Evolutionary conservation across 2,797 vertebrate species (phyloP), one percentile per base, ranked within the genome.

Genomic region (Spinibarbus caldwelli): DNA sequence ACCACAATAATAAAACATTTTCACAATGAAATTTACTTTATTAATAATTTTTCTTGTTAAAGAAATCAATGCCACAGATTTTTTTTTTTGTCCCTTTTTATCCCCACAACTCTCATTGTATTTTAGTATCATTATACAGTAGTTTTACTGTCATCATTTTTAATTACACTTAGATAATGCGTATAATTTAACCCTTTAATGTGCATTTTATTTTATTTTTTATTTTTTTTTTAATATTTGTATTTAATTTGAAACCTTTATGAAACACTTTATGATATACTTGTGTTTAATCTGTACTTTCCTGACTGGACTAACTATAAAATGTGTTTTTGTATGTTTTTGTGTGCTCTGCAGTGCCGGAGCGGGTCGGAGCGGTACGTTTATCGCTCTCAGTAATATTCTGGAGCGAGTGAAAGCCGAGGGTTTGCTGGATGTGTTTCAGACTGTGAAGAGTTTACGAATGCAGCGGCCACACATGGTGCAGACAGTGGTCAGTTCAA

Each of bases 401-500:
- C 93, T 99, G 94, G 98, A 99, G 66, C 90, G 98, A 77, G 98
- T 99, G 81, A 99, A 99, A 93, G 98, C 98, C 0, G 98, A 99
- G 91, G 98, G 98, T 62, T 96, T 99, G 84, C 91, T 99, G 78
- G 98, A 99, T 8, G 98, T 99, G 59, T 99, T 99, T 94, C 98
- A 99, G 89, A 98, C 98, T 83, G 97, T 99, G 92, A 99, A 99
- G 95, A 99, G 98, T 94, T 93, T 99, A 93, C 96, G 98, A 85
- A 97, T 98, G 95, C 97, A 99, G 93, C 96, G 98, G 91, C 98
- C 98, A 59, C 98, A 99, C 88, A 99, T 99, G 98, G 98, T 99
- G 95, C 98, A 99, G 91, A 99, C 98, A 73, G 94, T 98, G 98
- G 98, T 99, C 95, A 76, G 96, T 94, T 34, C 47, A 86, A 80